phyloP scores from a whole-genome alignment of 2,888 invertebrate species.

The Macropis europaea region DNA sequence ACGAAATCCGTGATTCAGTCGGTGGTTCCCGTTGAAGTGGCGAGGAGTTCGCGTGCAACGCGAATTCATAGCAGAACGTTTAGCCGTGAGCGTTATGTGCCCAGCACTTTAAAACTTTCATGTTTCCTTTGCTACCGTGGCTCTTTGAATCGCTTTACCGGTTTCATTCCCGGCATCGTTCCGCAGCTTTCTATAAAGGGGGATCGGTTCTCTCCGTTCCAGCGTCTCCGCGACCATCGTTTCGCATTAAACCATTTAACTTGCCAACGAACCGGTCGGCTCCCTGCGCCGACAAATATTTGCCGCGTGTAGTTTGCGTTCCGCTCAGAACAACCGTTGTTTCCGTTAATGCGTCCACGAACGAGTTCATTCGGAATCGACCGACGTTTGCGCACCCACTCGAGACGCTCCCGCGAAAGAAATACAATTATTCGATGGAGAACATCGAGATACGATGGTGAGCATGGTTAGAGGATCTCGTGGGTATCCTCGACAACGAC shows the following conservation, averaged over 20 bases:
- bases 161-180: constrained; percentile 21
- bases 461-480: no score
- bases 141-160: constrained; percentile 37
- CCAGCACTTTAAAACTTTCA: constrained; percentile 42
- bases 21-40: no score
- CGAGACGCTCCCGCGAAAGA: constrained; percentile 16
- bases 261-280: constrained; percentile 3
- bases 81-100: not conserved
- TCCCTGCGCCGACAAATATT: constrained; percentile 12
- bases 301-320: constrained; percentile 9
- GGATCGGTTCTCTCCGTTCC: constrained; percentile 26
- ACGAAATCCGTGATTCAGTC: no score
- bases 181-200: constrained; percentile 22
- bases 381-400: constrained; percentile 15
- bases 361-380: not conserved
- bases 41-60: no score
- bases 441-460: no score
- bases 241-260: constrained; percentile 43
- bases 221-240: constrained; percentile 30
- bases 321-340: no score
- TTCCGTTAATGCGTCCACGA: no score
- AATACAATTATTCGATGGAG: no score
- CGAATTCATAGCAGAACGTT: no score
- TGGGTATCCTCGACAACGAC: no score
- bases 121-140: constrained; percentile 30